Conservation (phyloP, 1,140 invertebrate species). For the Penaeus japonicus region DNA sequence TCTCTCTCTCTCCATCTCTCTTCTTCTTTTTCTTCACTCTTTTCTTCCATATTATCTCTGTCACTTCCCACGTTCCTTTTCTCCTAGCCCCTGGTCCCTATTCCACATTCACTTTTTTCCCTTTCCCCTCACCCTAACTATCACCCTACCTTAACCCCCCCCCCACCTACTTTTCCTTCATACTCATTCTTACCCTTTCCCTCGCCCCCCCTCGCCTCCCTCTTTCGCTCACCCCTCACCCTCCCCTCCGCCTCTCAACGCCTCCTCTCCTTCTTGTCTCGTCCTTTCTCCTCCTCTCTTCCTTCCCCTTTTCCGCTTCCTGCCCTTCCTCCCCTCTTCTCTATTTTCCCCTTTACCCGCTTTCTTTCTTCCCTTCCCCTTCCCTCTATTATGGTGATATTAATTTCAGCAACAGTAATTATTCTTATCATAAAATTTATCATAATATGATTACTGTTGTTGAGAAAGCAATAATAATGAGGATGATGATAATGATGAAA, state of each 20-base stretch:
- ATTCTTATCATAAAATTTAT: no score
- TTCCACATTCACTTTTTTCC: background rate
- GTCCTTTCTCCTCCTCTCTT: background rate
- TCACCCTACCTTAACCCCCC: background rate
- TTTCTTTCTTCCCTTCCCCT: background rate
- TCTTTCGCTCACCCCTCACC: background rate
- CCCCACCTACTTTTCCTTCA: background rate
- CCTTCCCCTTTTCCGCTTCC: background rate
- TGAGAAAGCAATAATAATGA: no score
- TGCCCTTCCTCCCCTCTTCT: background rate
- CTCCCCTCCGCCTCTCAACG: background rate
- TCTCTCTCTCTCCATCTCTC: background rate
- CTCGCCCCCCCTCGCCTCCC: background rate
- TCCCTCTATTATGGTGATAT: no score
- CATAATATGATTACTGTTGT: no score
- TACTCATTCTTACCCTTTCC: background rate
- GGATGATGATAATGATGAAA: no score
- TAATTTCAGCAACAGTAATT: no score
- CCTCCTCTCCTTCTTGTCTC: background rate
- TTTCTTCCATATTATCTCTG: background rate
- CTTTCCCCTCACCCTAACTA: background rate
- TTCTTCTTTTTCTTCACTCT: background rate
- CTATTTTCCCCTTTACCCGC: background rate
- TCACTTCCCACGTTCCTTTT: background rate
- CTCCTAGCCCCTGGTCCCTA: no score